These are phyloP conservation scores for Hesperia comma DNA, from an alignment of 2,888 invertebrate genomes.

Conservation along the genomic window DNA sequence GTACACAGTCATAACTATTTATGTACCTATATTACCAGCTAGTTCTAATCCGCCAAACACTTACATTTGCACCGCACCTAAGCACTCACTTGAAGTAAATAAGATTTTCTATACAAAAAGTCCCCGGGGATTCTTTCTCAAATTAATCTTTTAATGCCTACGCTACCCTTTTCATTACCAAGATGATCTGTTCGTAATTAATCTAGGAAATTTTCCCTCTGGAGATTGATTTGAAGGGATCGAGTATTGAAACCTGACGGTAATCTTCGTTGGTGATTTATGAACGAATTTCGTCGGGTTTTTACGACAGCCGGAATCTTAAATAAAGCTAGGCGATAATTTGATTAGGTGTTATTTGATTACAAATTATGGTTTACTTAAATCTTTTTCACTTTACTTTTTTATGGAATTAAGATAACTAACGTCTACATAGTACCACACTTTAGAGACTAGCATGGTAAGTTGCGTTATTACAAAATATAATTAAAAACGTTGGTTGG, in stretches of 20 bases:
- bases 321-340: neutral
- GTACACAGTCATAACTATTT: too few species aligned
- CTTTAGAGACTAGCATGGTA: too few species aligned
- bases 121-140: constrained; percentile 67
- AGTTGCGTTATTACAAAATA: too few species aligned
- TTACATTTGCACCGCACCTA: constrained; percentile 38
- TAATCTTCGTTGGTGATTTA: constrained; percentile 18
- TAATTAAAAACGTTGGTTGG: too few species aligned
- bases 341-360: neutral
- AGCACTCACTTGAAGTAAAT: constrained; percentile 71
- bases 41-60: constrained; percentile 10
- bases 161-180: constrained; percentile 67
- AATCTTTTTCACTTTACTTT: too few species aligned
- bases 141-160: constrained; percentile 76
- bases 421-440: too few species aligned
- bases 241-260: constrained; percentile 18
- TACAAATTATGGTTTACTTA: too few species aligned
- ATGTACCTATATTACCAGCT: too few species aligned
- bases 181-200: constrained; percentile 69
- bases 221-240: constrained; percentile 31
- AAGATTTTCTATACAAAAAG: constrained; percentile 76
- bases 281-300: constrained; percentile 4
- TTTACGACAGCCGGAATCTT: neutral
- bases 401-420: too few species aligned
- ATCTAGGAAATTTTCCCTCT: constrained; percentile 46